These are phyloP conservation scores for Toxostoma redivivum DNA, from an alignment of 2,113 vertebrate genomes.

Conservation along the genomic window DNA sequence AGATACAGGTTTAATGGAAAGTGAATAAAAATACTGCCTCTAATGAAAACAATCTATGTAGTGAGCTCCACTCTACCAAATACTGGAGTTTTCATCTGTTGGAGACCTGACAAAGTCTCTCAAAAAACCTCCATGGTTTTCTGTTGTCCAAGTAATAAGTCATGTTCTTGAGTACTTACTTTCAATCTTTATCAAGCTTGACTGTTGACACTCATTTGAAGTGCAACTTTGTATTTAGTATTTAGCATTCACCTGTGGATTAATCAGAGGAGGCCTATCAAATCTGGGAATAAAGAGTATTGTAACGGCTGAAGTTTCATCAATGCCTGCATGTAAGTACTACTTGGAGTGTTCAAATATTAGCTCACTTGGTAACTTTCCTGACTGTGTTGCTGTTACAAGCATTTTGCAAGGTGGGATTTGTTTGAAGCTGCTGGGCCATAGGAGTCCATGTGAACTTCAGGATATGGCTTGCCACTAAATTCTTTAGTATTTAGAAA, in stretches of 20 bases:
- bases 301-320: constrained; percentile 93
- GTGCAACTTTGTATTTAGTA: constrained; percentile 75
- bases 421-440: not conserved
- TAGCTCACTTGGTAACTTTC: not conserved
- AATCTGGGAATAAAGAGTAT: constrained; percentile 94
- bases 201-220: not conserved
- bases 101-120: not conserved
- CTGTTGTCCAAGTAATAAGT: not conserved
- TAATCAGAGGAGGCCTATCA: constrained; percentile 91
- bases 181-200: not conserved
- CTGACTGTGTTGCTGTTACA: not conserved
- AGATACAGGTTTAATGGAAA: not conserved
- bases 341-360: not conserved
- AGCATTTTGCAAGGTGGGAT: not conserved
- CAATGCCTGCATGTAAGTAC: constrained; percentile 92
- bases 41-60: not conserved
- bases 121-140: not conserved
- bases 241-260: constrained; percentile 92
- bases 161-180: not conserved
- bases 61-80: not conserved
- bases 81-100: not conserved
- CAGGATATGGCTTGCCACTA: not conserved
- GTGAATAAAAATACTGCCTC: not conserved
- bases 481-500: not conserved
- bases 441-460: not conserved